Evolutionary conservation across 2,797 vertebrate genomes (phyloP).

Genomic region (Buphagus erythrorhynchus): DNA sequence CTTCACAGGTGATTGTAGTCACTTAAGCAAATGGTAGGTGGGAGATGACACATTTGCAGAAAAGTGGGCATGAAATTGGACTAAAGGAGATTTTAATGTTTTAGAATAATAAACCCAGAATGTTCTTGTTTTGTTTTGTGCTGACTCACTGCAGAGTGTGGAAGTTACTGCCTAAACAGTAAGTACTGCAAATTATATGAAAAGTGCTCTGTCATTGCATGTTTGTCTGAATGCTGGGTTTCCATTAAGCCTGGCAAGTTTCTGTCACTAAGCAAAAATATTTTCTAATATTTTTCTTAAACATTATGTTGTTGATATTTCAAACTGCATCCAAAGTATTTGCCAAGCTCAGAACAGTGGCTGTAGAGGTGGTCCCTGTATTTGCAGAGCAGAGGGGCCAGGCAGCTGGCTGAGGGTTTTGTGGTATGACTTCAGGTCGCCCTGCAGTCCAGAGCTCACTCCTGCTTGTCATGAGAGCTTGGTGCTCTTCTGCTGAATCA

Average conservation of each 20-base stretch:
- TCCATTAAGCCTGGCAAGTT: not conserved
- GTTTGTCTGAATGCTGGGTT: not conserved
- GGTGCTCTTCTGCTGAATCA: rapidly evolving
- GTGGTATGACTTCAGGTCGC: not conserved
- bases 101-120: conserved; percentile 41
- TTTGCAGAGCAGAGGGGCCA: not conserved
- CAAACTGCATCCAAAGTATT: not conserved
- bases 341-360: not conserved
- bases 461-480: not conserved
- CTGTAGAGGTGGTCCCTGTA: not conserved
- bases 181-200: conserved; percentile 79
- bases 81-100: not conserved
- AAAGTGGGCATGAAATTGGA: not conserved
- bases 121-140: conserved; percentile 77
- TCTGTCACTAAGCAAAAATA: not conserved
- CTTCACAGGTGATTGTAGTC: not conserved
- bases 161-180: conserved; percentile 98
- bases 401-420: not conserved
- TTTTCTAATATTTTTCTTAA: not conserved
- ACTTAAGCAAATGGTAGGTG: not conserved
- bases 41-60: not conserved
- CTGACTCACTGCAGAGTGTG: conserved; percentile 89
- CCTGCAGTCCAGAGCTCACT: not conserved
- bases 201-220: conserved; percentile 25
- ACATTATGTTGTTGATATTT: not conserved